Percentiles rank a stretch among this genome's conserved stretches.
Evolutionary conservation across 2,888 invertebrate species (phyloP).

Genomic region (Ischnus inquisitorius): DNA sequence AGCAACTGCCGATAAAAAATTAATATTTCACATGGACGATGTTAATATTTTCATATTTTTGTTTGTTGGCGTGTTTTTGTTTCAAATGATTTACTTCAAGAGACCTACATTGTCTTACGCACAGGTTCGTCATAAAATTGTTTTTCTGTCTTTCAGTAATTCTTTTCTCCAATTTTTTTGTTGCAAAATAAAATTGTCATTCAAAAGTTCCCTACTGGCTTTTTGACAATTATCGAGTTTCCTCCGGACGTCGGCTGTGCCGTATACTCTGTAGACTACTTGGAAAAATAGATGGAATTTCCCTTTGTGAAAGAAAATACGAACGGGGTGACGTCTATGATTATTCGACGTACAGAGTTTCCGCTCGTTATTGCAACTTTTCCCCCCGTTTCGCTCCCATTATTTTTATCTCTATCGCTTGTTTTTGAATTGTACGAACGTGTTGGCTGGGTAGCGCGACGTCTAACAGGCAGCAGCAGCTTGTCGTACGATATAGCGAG

Average conservation of each 20-base stretch:
- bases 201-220: neutral
- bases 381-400: constrained; percentile 29
- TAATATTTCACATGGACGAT: no score
- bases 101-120: no score
- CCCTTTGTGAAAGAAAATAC: constrained; percentile 1
- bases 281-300: constrained; percentile 6
- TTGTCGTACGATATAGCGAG: constrained; percentile 21
- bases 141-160: no score
- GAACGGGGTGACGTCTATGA: constrained; percentile 21
- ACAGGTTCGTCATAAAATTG: no score
- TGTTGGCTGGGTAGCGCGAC: constrained; percentile 12
- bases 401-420: constrained; percentile 36
- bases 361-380: constrained; percentile 52
- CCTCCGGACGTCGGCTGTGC: neutral
- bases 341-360: constrained; percentile 11
- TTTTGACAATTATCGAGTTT: neutral
- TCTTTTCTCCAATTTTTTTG: neutral
- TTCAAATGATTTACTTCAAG: no score
- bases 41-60: no score
- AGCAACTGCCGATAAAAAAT: no score
- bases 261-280: neutral
- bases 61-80: no score
- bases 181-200: neutral
- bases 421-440: constrained; percentile 27
- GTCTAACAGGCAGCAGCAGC: constrained; percentile 29